Conservation (phyloP, 2,113 vertebrate genomes). For the Pygoscelis antarcticus region DNA sequence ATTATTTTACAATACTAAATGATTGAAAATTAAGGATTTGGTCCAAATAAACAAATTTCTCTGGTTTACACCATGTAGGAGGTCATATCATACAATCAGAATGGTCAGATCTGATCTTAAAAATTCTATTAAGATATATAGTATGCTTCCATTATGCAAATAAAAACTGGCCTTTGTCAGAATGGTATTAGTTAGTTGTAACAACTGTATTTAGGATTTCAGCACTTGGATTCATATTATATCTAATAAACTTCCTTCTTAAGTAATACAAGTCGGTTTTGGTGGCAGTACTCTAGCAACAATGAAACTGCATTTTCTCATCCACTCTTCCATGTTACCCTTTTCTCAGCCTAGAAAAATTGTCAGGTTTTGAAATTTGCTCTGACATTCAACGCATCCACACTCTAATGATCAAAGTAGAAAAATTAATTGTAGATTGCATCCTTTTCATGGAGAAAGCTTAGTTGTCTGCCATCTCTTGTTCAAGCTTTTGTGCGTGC, state of each 20-base stretch:
- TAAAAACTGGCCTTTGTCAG: neutral
- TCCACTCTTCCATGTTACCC: neutral
- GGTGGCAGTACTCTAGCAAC: neutral
- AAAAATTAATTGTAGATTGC: neutral
- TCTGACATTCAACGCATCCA: neutral
- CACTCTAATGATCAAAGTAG: neutral
- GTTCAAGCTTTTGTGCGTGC: neutral
- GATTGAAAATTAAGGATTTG: neutral
- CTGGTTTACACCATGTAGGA: accelerated
- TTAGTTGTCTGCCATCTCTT: neutral
- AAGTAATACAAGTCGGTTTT: accelerated
- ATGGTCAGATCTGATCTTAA: neutral
- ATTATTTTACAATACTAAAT: neutral
- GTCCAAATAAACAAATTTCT: neutral
- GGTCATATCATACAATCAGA: neutral
- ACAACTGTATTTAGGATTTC: neutral
- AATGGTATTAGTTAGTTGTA: neutral
- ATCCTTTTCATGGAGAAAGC: neutral
- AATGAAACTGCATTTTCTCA: neutral
- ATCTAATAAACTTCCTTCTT: neutral
- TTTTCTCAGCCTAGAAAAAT: neutral
- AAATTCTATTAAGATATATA: neutral
- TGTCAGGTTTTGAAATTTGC: neutral
- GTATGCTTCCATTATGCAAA: neutral
- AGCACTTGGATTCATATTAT: neutral